Conservation (phyloP, 1,140 invertebrate genomes). For the Drosophila sp. region DNA sequence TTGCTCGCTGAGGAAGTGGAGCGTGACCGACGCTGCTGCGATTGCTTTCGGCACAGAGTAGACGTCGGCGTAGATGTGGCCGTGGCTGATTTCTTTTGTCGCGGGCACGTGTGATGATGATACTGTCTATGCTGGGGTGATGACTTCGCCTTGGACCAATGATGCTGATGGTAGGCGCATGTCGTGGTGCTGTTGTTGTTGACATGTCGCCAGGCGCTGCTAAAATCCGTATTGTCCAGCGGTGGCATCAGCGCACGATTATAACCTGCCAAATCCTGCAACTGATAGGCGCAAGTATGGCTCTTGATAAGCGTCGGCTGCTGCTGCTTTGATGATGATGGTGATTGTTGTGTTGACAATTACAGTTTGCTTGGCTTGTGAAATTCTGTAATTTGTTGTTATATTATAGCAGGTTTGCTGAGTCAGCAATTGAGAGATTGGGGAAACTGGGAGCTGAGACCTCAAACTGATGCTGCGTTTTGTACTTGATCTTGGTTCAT, state of each 20-base stretch:
- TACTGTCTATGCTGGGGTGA: slow-evolving; percentile 35
- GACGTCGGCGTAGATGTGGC: slow-evolving; percentile 34
- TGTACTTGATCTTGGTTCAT: slow-evolving; percentile 77
- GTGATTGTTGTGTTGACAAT: slow-evolving; percentile 65
- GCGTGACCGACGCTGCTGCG: slow-evolving; percentile 49
- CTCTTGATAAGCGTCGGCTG: slow-evolving; percentile 72
- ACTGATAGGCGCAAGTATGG: slow-evolving; percentile 72
- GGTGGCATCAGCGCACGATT: slow-evolving; percentile 73
- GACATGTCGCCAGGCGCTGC: slow-evolving; percentile 64
- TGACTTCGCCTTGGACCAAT: slow-evolving; percentile 34
- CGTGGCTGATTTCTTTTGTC: slow-evolving; percentile 61
- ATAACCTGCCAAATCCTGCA: slow-evolving; percentile 69
- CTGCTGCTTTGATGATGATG: slow-evolving; percentile 44
- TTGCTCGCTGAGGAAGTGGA: slow-evolving; percentile 59
- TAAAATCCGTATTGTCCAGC: slow-evolving; percentile 69
- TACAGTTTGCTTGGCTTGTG: slow-evolving; percentile 76
- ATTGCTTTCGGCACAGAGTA: slow-evolving; percentile 34
- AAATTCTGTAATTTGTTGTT: slow-evolving; percentile 68
- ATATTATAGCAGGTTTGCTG: neutral
- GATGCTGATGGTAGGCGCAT: slow-evolving; percentile 62
- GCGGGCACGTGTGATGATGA: slow-evolving; percentile 70
- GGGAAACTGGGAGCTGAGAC: neutral
- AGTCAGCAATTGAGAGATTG: slow-evolving; percentile 1
- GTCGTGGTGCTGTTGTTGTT: slow-evolving; percentile 61
- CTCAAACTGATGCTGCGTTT: slow-evolving; percentile 28